Percentiles rank a stretch among this genome's conserved stretches.
Evolutionary conservation across 2,113 vertebrate species (phyloP).

Genomic region (Saimiri boliviensis): DNA sequence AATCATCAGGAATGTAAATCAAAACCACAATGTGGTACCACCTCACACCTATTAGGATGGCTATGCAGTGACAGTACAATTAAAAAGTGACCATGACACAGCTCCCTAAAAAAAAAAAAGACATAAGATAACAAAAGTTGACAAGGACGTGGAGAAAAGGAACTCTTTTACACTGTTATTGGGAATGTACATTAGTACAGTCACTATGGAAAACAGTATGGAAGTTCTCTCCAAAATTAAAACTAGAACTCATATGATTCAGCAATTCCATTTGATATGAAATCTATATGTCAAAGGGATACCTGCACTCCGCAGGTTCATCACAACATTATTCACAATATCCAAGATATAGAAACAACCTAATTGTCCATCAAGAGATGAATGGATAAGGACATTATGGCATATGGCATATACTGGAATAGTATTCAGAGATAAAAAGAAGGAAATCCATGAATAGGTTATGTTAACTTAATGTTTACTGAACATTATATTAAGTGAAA

Average conservation of each 20-base stretch:
- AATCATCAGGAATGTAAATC: background rate
- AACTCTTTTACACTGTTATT: background rate
- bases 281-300: background rate
- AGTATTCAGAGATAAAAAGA: background rate
- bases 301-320: background rate
- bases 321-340: background rate
- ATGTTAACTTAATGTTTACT: no score
- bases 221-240: background rate
- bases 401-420: background rate
- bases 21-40: background rate
- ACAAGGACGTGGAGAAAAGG: background rate
- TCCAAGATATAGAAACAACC: background rate
- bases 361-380: background rate
- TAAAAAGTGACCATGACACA: no score
- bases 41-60: background rate
- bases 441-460: background rate
- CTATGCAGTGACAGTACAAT: background rate
- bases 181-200: background rate
- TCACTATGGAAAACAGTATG: background rate
- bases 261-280: background rate
- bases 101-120: background rate
- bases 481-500: background rate
- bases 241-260: background rate
- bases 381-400: background rate
- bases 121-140: background rate